Evolutionary conservation across 2,113 vertebrate genomes (phyloP), one percentile per base, ranked within the genome.

Genomic region (Galbula dea): DNA sequence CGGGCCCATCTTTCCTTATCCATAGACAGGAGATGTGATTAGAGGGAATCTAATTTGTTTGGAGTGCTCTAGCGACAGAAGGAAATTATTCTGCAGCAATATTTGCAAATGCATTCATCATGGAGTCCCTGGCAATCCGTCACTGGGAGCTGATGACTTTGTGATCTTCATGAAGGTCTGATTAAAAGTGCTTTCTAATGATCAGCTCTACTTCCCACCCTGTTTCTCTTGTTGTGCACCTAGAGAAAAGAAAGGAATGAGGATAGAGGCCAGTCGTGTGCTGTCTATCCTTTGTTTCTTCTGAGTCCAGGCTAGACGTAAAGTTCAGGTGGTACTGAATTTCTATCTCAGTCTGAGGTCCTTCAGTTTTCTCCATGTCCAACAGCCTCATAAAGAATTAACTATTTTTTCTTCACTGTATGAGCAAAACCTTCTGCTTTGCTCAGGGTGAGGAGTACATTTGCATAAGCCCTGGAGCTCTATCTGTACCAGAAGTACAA

Each of bases 41-140:
- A 98, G 96, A 98, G 88, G 58, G 95, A 97, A 98, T 97, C 97
- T 98, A 97, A 98, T 98, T 98, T 98, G 97, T 98, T 97, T 98
- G 92, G 97, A 98, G 97, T 96, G 97, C 95, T 98, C 95, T 93
- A 96, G 97, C 82, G 83, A 97, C 93, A 89, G 97, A 97, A 97
- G 96, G 94, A 97, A 98, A 98, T 98, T 98, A 98, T 97, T 98
- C 97, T 93, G 93, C 96, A 95, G 97, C 96, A 97, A 97, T 97
- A 98, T 98, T 98, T 98, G 97, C 96, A 98, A 97, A 97, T 97
- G 97, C 96, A 97, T 98, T 97, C 96, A 97, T 98, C 97, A 97
- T 88, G 96, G 93, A 97, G 87, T 96, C 82, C 90, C 94, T 94
- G 96, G 94, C 93, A 97, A 97, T 96, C 87, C 84, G 91, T 92